Evolutionary conservation across 1,140 invertebrate genomes (phyloP), one percentile per base, ranked within the genome.

Genomic region (Drosophila orena): DNA sequence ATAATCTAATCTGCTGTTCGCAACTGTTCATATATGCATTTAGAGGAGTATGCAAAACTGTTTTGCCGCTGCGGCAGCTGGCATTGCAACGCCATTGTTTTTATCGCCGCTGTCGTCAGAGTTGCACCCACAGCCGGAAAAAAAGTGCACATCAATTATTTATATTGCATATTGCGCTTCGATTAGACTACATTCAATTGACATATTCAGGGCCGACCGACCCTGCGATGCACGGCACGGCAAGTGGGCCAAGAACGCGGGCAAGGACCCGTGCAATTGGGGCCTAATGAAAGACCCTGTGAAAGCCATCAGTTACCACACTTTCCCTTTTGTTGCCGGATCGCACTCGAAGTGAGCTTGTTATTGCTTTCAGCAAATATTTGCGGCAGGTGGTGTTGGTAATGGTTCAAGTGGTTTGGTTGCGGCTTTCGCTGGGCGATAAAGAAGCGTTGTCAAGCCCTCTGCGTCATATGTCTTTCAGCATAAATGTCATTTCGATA

Each of bases 161-260:
- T 78, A 84, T 69, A 80, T 78, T 78, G 73, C 89, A 84, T 80
- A 89, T 89, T 88, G 66, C 74, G 73, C 64, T 89, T 84, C 85
- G 84, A 84, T 88, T 88, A 88, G 76, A 69, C 72, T 43, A 47
- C 65, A 60, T 71, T 38, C 47, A 77, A 75, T 46, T 58, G 59
- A 38, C 81, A 81, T 58, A n/a, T 27, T 71, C 80, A 77, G 65
- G 62, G 59, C 49, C 72, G 58, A 42, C 58, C 20, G 14, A 46
- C 50, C 30, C 55, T 49, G 44, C 30, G 30, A 30, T 70, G 42
- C 59, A 52, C 43, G 59, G 44, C 37, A 43, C 30, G 59, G 37
- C 60, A 65, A 68, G 64, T 68, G 59, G 64, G 64, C 64, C 59
- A 35, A 56, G 55, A 75, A 76, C 59, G 47, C 46, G 70, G 70